Conservation (phyloP, 1,140 invertebrate genomes). For the Zaprionus camerounensis region DNA sequence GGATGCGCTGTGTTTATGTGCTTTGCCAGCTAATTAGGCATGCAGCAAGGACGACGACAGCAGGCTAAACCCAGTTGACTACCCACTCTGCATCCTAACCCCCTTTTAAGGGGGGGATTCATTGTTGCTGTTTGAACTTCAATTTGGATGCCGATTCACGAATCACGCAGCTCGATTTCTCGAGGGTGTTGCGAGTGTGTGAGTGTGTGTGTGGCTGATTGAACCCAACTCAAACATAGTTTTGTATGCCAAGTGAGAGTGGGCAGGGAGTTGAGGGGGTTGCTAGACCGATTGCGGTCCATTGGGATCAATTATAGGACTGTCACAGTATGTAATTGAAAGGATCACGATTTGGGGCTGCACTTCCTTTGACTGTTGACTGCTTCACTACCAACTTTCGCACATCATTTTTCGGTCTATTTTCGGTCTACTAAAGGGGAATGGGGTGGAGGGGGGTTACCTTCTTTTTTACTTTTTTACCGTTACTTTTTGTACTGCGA, state of each 20-base stretch:
- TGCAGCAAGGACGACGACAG: slow-evolving; percentile 58
- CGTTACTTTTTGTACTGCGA: slow-evolving; percentile 33
- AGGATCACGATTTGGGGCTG: slow-evolving; percentile 58
- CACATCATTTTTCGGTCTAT: slow-evolving; percentile 44
- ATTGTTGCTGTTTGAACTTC: slow-evolving; percentile 12
- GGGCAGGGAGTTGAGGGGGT: background rate
- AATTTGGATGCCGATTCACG: slow-evolving; percentile 9
- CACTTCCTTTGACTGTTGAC: slow-evolving; percentile 15
- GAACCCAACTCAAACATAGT: slow-evolving; percentile 71
- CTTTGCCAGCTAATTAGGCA: slow-evolving; percentile 81
- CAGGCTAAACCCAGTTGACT: slow-evolving; percentile 21
- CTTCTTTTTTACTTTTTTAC: slow-evolving; percentile 43
- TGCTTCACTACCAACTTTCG: slow-evolving; percentile 15
- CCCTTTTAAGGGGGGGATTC: background rate
- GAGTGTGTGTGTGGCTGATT: slow-evolving; percentile 38
- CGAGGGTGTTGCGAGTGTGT: background rate
- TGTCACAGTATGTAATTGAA: slow-evolving; percentile 82
- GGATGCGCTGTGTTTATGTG: slow-evolving; percentile 53
- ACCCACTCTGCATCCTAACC: background rate
- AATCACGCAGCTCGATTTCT: background rate
- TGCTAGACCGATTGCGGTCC: slow-evolving; percentile 53
- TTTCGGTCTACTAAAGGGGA: background rate
- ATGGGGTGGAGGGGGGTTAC: background rate
- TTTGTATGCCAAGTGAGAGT: background rate
- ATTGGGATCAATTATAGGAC: slow-evolving; percentile 79